Percentiles rank a stretch among this genome's conserved stretches.
Evolutionary conservation across 2,797 vertebrate genomes (phyloP).

Genomic region (Takifugu rubripes): DNA sequence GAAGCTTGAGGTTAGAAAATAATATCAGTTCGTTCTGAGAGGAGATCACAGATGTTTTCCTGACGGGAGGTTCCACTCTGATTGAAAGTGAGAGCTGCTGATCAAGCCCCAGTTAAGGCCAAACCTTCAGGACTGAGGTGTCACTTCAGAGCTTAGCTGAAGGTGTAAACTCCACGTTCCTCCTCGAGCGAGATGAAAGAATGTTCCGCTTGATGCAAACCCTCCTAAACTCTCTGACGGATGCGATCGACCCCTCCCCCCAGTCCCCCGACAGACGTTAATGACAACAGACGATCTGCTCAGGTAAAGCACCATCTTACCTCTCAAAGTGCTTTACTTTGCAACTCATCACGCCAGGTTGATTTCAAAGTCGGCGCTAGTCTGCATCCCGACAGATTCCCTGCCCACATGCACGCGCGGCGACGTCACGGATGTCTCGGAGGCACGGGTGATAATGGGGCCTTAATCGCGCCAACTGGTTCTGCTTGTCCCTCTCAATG

Average conservation of each 20-base stretch:
- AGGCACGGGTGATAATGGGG: conserved; percentile 76
- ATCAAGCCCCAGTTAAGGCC: conserved; percentile 62
- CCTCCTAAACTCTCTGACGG: conserved; percentile 61
- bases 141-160: conserved; percentile 57
- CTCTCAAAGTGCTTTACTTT: conserved; percentile 64
- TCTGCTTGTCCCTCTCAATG: conserved; percentile 79
- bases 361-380: conserved; percentile 77
- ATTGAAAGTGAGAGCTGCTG: conserved; percentile 54
- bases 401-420: conserved; percentile 69
- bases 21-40: conserved; percentile 11
- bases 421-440: conserved; percentile 70
- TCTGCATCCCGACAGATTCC: conserved; percentile 73
- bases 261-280: conserved; percentile 31
- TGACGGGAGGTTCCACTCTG: conserved; percentile 52
- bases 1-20: conserved; percentile 10
- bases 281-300: conserved; percentile 72
- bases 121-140: conserved; percentile 50
- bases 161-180: conserved; percentile 49
- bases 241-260: conserved; percentile 55
- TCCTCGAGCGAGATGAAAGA: conserved; percentile 69
- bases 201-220: conserved; percentile 57
- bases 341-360: conserved; percentile 63
- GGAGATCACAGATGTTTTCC: conserved; percentile 24
- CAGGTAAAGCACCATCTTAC: conserved; percentile 63
- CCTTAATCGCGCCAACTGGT: conserved; percentile 74